Percentiles rank a stretch among this genome's conserved stretches.
Evolutionary conservation across 2,113 vertebrate species (phyloP).

Genomic region (Psilopsiagon aymara): DNA sequence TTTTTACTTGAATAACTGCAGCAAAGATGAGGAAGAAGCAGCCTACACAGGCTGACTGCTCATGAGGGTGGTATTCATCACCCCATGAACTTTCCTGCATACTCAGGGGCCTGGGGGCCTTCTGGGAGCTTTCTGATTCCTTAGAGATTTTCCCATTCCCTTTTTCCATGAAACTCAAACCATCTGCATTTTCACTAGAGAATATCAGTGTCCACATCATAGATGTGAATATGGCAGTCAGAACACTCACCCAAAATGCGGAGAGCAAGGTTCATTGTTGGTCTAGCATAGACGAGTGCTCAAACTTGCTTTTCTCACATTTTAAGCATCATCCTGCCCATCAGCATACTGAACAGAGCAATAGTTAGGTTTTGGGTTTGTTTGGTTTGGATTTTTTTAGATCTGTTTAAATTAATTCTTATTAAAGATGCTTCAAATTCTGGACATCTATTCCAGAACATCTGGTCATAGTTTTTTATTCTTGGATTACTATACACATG

Average conservation of each 20-base stretch:
- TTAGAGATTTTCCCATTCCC: neutral
- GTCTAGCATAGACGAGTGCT: neutral
- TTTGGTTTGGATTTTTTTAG: neutral
- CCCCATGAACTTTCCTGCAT: fast-evolving
- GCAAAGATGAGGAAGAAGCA: neutral
- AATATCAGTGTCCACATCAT: neutral
- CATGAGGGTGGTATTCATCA: neutral
- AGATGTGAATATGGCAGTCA: neutral
- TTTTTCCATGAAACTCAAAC: neutral
- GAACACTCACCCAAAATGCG: neutral
- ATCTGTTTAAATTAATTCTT: neutral
- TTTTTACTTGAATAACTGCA: neutral
- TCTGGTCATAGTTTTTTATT: neutral
- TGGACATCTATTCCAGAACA: neutral
- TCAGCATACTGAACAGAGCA: neutral
- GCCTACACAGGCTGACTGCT: neutral
- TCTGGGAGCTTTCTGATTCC: neutral
- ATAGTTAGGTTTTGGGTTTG: neutral
- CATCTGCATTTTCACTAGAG: neutral
- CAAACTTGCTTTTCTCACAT: neutral
- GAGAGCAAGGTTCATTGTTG: neutral
- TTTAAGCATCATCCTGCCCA: neutral
- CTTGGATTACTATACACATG: neutral
- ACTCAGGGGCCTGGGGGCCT: neutral
- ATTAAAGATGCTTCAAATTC: neutral